phyloP scores from a whole-genome alignment of 2,797 vertebrate genomes.

The Phylloscopus collybita region DNA sequence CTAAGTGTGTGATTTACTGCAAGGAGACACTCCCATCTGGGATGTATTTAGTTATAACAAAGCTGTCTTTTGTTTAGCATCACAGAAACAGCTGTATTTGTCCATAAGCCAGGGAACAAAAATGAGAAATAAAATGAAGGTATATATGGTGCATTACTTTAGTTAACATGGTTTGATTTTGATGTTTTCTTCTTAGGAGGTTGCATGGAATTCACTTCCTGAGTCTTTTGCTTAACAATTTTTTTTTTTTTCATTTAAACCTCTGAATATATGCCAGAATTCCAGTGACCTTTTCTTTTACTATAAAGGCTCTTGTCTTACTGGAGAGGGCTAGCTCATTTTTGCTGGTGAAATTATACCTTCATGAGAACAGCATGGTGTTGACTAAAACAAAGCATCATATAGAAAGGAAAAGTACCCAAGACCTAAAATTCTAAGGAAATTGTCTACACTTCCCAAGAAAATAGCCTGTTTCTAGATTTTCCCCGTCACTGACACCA shows the following conservation, averaged over 20 bases:
- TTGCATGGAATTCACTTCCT: background rate
- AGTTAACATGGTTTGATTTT: background rate
- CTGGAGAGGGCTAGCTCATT: background rate
- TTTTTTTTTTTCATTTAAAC: background rate
- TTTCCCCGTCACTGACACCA: background rate
- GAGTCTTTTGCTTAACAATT: background rate
- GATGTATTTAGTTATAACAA: slow-evolving; percentile 37
- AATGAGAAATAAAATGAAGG: background rate
- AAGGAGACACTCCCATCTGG: slow-evolving; percentile 14
- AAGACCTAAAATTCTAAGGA: background rate
- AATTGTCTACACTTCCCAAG: background rate
- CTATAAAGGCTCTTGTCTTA: background rate
- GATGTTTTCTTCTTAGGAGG: background rate
- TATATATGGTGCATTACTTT: background rate
- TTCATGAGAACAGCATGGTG: background rate
- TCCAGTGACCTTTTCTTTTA: background rate
- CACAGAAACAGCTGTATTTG: slow-evolving; percentile 38
- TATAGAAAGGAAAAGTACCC: background rate
- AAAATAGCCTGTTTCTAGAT: background rate
- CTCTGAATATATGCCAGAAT: background rate
- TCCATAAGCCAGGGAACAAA: background rate
- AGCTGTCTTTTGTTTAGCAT: slow-evolving; percentile 36
- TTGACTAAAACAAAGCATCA: background rate
- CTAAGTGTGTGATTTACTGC: background rate
- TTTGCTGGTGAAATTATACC: background rate